These are phyloP conservation scores for Herpetotheres cachinnans DNA, from an alignment of 2,113 vertebrate genomes.

Conservation along the genomic window DNA sequence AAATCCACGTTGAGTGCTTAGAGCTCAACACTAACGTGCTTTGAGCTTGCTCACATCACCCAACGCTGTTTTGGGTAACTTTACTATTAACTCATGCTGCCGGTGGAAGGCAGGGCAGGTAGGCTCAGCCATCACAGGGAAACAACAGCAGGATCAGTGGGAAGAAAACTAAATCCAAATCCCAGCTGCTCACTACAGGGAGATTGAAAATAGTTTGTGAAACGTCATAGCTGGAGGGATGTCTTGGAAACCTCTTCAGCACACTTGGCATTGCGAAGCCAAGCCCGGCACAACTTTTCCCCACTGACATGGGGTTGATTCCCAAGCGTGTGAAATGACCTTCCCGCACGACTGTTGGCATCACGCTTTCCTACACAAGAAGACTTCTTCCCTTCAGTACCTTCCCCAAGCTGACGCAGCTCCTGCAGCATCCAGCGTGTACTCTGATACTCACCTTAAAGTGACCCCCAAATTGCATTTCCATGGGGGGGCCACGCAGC, in stretches of 20 bases:
- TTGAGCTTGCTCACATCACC: neutral
- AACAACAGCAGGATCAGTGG: neutral
- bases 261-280: neutral
- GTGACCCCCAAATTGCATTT: neutral
- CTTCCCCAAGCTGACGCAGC: neutral
- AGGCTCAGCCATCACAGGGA: neutral
- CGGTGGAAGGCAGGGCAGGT: neutral
- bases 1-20: neutral
- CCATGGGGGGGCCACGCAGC: too few relatives aligned
- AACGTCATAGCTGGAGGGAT: neutral
- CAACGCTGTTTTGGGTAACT: neutral
- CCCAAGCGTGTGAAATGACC: neutral
- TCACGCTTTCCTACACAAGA: fast-evolving
- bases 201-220: neutral
- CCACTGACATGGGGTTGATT: fast-evolving
- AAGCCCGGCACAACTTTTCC: neutral
- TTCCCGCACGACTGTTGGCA: too few relatives aligned
- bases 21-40: neutral
- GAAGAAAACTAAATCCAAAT: neutral
- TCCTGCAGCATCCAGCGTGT: neutral
- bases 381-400: neutral
- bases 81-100: neutral
- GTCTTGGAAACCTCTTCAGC: neutral
- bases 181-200: too few relatives aligned
- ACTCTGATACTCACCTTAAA: neutral